Evolutionary conservation across 2,113 vertebrate species (phyloP), one percentile per base, ranked within the genome.

Genomic region (Elephantulus edwardii): DNA sequence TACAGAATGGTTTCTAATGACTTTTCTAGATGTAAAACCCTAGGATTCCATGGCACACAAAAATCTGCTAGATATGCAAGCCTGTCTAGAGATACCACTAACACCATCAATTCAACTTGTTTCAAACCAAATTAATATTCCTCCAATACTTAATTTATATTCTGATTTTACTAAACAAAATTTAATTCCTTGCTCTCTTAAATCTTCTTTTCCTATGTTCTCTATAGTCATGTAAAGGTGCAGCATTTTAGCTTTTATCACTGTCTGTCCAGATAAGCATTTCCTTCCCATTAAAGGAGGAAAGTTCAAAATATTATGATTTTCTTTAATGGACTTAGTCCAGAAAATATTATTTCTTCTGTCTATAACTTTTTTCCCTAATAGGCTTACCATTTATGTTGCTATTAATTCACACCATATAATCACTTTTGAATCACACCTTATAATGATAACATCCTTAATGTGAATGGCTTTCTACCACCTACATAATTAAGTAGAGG

Each of bases 101-200:
- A 9, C 16, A 38, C 66, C 50, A 28, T 86, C 83, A 89, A 92
- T 17, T 72, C 35, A 66, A 33, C n/a, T 90, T 79, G n/a, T 80
- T 91, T 13, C 11, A 88, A 74, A 38, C n/a, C 86, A 78, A 54
- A 5, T 26, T 16, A 5, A 54, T 30, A 72, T 84, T 22, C 30
- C 3, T 72, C 22, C 4, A 66, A 24, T 5, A 12, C 20, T 11
- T 77, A 48, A 35, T 68, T 86, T 26, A 88, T 48, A 22, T 91
- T 33, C 24, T 77, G 22, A 52, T 87, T 91, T 75, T n/a, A 28
- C 86, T 81, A 38, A 6, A 38, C 14, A 14, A 20, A 60, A 40
- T 64, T 52, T 35, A 78, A 89, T 88, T 20, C 2, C 24, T 62
- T 82, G 79, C 38, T 5, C 19, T 76, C 44, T 83, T 83, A 16